These are phyloP conservation scores for Cephus rjabovi DNA, from an alignment of 2,888 invertebrate species.

Conservation along the genomic window DNA sequence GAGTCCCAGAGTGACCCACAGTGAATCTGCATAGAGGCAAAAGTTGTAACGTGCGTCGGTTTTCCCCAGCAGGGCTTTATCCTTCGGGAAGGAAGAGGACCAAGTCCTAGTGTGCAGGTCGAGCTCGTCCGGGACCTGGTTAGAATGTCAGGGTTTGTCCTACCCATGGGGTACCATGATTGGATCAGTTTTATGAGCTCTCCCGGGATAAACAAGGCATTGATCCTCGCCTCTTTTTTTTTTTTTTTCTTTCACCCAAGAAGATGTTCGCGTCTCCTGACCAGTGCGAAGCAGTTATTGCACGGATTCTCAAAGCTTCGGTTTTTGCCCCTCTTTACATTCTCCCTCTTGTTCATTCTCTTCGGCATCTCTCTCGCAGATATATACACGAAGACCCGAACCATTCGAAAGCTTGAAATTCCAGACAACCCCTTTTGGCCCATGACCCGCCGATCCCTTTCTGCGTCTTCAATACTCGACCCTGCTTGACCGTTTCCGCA, in stretches of 20 bases:
- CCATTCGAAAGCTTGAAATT: conserved; percentile 12
- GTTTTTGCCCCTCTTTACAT: neutral
- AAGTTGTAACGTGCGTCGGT: conserved; percentile 31
- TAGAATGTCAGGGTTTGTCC: neutral
- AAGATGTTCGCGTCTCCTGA: neutral
- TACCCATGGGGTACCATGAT: conserved; percentile 65
- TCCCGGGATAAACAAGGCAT: conserved; percentile 67
- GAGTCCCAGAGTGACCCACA: conserved; percentile 27
- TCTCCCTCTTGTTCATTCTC: conserved; percentile 20
- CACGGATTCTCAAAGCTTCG: neutral
- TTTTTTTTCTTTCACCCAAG: neutral
- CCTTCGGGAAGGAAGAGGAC: neutral
- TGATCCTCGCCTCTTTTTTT: conserved; percentile 42
- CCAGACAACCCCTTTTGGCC: neutral
- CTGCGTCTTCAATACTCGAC: neutral
- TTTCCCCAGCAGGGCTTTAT: neutral
- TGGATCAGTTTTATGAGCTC: conserved; percentile 70
- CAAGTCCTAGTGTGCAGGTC: neutral
- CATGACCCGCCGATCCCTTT: neutral
- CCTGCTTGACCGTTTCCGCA: neutral
- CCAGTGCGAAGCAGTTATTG: neutral
- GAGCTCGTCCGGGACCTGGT: neutral
- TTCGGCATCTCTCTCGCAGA: conserved; percentile 9
- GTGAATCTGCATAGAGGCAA: conserved; percentile 47
- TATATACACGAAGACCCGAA: neutral